phyloP scores from a whole-genome alignment of 2,113 vertebrate species.

The Chiloscyllium plagiosum region DNA sequence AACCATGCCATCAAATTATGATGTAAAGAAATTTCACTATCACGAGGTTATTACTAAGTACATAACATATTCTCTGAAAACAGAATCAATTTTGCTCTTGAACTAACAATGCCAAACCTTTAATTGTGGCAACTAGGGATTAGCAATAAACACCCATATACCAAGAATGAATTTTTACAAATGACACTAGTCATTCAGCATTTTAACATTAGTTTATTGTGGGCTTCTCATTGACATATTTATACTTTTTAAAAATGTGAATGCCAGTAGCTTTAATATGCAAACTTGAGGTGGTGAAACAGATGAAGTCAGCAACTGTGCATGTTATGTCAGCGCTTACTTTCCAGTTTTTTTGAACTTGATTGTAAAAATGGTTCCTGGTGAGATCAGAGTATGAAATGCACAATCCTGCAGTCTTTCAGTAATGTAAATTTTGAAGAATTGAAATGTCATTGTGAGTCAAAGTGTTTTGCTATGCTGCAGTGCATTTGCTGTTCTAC shows the following conservation, averaged over 20 bases:
- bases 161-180: not conserved
- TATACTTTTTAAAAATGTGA: not conserved
- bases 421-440: not conserved
- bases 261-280: not conserved
- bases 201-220: not conserved
- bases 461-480: not conserved
- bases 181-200: not conserved
- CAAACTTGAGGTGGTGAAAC: not conserved
- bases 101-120: too few relatives aligned
- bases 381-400: not conserved
- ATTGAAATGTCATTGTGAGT: not conserved
- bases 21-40: conserved; percentile 8
- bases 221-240: not conserved
- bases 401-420: not conserved
- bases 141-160: too few relatives aligned
- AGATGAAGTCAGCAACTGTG: not conserved
- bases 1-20: not conserved
- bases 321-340: not conserved
- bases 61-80: not conserved
- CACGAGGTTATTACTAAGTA: not conserved
- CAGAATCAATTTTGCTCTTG: not conserved
- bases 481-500: not conserved
- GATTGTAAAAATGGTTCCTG: not conserved
- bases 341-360: not conserved
- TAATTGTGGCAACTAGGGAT: too few relatives aligned